Percentiles rank a stretch among this genome's conserved stretches.
phyloP scores from a whole-genome alignment of 2,113 vertebrate genomes.

The Choloepus hoffmanni region DNA sequence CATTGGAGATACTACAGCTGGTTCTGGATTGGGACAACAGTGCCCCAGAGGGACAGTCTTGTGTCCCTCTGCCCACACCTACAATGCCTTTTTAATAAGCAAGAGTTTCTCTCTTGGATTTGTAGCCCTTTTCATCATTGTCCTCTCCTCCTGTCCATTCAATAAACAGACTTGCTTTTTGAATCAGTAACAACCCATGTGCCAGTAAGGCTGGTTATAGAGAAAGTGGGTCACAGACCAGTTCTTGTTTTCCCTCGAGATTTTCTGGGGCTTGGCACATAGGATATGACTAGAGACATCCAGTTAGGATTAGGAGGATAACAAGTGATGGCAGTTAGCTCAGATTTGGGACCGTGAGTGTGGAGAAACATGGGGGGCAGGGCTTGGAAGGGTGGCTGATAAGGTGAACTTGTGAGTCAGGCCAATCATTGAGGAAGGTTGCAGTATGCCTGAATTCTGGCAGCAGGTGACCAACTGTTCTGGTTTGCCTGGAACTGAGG shows the following conservation, averaged over 20 bases:
- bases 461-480: neutral
- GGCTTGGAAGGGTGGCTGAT: neutral
- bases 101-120: neutral
- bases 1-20: neutral
- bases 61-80: fast-evolving
- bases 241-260: neutral
- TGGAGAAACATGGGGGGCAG: too few relatives aligned
- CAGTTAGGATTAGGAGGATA: neutral
- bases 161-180: slow-evolving; percentile 34
- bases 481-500: neutral
- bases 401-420: neutral
- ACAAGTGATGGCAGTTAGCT: neutral
- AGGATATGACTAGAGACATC: neutral
- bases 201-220: neutral
- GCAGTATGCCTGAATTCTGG: neutral
- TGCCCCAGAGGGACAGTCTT: neutral
- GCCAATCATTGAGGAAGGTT: neutral
- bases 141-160: neutral
- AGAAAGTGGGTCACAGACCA: neutral
- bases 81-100: neutral
- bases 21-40: neutral
- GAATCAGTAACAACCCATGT: neutral
- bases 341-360: neutral
- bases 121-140: neutral
- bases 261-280: neutral